Conservation (phyloP, 2,888 invertebrate genomes). For the Ptychoptera albimana region DNA sequence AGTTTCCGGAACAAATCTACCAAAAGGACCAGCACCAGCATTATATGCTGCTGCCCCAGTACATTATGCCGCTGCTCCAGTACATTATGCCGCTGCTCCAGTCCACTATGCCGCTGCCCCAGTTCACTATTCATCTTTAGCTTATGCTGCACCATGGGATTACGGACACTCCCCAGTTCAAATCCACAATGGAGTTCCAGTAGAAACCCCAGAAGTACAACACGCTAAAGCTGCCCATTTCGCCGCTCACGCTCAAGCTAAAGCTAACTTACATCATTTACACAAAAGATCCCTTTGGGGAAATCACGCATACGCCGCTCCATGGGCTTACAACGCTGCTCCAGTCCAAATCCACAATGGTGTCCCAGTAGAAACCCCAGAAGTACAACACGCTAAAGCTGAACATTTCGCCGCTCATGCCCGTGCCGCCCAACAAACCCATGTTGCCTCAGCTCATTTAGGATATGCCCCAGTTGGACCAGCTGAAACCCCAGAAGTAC, state of each 20-base stretch:
- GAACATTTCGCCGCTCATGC: conserved; percentile 30
- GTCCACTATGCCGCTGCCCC: conserved; percentile 16
- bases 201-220: conserved; percentile 32
- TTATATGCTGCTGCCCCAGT: conserved; percentile 13
- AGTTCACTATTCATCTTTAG: conserved; percentile 3
- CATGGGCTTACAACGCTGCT: conserved; percentile 18
- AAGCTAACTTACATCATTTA: conserved; percentile 25
- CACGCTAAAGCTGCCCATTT: conserved; percentile 36
- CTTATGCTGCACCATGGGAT: conserved; percentile 6
- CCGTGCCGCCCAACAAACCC: conserved; percentile 21
- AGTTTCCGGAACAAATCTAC: conserved; percentile 47
- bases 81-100: no score
- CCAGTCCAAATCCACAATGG: conserved; percentile 27
- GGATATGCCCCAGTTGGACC: conserved; percentile 10
- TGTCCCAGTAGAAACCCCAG: conserved; percentile 34
- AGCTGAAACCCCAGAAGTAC: conserved; percentile 33
- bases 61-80: conserved; percentile 14
- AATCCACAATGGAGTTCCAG: conserved; percentile 27
- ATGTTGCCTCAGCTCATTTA: conserved; percentile 13
- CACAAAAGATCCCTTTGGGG: conserved; percentile 28
- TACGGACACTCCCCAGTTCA: conserved; percentile 3
- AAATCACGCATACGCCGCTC: conserved; percentile 17
- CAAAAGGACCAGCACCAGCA: conserved; percentile 34
- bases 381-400: conserved; percentile 32
- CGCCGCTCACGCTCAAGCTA: conserved; percentile 33